Evolutionary conservation across 2,888 invertebrate genomes (phyloP).

Genomic region (Ferdinandea cuprea): DNA sequence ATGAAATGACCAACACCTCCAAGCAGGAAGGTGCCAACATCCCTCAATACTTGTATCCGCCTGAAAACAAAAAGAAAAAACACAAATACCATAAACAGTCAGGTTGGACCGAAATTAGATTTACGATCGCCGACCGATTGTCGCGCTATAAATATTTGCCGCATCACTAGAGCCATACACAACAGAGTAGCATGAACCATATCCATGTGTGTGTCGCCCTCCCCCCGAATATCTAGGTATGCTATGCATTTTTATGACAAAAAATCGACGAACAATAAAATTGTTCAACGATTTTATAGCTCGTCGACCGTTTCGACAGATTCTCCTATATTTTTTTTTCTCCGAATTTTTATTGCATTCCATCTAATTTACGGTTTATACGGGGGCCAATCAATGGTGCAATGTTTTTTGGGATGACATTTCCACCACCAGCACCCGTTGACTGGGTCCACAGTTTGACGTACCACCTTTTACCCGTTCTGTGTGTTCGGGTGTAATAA

Average conservation of each 20-base stretch:
- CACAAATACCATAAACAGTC: conserved; percentile 10
- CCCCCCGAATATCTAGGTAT: not conserved
- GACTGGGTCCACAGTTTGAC: conserved; percentile 23
- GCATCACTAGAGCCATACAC: conserved; percentile 56
- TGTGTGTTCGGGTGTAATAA: conserved; percentile 11
- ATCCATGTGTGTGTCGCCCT: not conserved
- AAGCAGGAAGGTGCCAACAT: conserved; percentile 6
- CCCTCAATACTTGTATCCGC: not conserved
- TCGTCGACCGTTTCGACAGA: conserved; percentile 56
- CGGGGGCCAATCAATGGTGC: conserved; percentile 35
- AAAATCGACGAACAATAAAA: conserved; percentile 61
- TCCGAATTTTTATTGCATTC: conserved; percentile 54
- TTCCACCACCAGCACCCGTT: conserved; percentile 46
- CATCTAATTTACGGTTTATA: conserved; percentile 58
- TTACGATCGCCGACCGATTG: conserved; percentile 61
- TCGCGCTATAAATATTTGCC: conserved; percentile 64
- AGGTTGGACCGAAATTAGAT: conserved; percentile 55
- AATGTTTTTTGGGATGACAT: conserved; percentile 31
- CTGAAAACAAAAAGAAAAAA: conserved; percentile 14
- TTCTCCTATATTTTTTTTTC: conserved; percentile 31
- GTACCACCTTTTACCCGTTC: not conserved
- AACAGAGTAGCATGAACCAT: conserved; percentile 16
- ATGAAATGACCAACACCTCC: too few species aligned
- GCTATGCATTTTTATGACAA: conserved; percentile 51
- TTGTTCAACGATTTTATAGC: conserved; percentile 52